Conservation (phyloP, 2,888 invertebrate genomes). For the Anoplius nigerrimus region DNA sequence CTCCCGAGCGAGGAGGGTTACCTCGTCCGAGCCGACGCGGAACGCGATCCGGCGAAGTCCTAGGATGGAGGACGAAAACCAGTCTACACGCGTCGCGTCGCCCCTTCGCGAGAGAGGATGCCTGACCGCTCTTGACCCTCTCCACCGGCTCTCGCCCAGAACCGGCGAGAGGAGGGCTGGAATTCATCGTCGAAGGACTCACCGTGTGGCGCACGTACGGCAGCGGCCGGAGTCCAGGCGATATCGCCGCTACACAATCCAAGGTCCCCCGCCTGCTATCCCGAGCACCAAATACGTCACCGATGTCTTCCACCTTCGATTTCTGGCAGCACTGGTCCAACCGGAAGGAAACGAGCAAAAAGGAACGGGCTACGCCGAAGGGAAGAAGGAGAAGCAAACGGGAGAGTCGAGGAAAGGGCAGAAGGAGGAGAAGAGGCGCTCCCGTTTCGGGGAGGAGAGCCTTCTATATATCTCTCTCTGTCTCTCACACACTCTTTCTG, state of each 20-base stretch:
- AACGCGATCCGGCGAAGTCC: constrained; percentile 15
- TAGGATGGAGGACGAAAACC: constrained; percentile 31
- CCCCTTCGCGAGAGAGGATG: constrained; percentile 36
- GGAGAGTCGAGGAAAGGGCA: background rate
- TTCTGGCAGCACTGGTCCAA: no score
- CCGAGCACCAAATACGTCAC: constrained; percentile 3
- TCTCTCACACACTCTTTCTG: background rate
- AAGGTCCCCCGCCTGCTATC: constrained; percentile 13
- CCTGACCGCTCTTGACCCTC: constrained; percentile 55
- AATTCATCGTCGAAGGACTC: constrained; percentile 49
- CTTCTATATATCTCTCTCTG: background rate
- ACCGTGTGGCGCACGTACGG: constrained; percentile 29
- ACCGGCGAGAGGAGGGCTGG: constrained; percentile 32
- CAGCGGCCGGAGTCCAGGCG: constrained; percentile 2
- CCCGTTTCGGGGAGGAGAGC: no score
- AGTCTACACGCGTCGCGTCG: constrained; percentile 48
- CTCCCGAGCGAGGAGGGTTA: background rate
- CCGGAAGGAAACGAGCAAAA: no score
- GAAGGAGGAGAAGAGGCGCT: constrained; percentile 5
- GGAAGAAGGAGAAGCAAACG: background rate
- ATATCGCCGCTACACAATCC: constrained; percentile 18
- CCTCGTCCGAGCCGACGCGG: background rate
- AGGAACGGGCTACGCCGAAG: background rate
- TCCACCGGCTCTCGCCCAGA: no score
- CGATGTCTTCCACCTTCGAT: no score